Base-by-base conservation (phyloP, 2,888 invertebrate species). In the Drosophila colorata region DNA sequence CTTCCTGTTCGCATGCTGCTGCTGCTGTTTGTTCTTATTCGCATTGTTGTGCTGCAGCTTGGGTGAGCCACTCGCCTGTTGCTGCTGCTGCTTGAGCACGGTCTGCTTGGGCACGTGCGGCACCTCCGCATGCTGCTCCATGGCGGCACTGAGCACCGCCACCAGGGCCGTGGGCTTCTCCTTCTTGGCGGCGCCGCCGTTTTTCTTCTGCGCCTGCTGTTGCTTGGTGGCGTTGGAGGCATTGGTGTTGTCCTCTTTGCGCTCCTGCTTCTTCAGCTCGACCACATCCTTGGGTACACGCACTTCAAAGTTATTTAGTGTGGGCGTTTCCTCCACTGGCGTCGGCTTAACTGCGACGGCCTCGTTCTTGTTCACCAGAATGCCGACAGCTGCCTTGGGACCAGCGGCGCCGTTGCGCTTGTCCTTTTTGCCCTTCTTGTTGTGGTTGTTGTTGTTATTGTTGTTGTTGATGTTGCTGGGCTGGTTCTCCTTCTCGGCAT, bases 281-380 rank as follows among this genome's bases (percentile, higher is more conserved):
- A 92, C 68, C 73, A 96, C 96, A 93, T 97, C 97, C 93, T 97
- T 97, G 53, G 97, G 97, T 80, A 95, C 95, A 91, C 94, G 95
- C 90, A 95, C 93, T 90, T 96, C 96, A 93, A 97, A 96, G 92
- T 95, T 95, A 94, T 97, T 97, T 51, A 93, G 80, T 1, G 69
- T 20, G 0, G 88, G 88, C 2, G 86, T 67, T 65, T 94, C 71
- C 9, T 81, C 87, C 0, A 40, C 31, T 0, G 69, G 69, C 92
- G 73, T 93, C 43, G 25, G 63, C 33, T 89, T 90, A 0, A 90
- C 72, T 18, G 82, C 44, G 40, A 87, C 69, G 0, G 90, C 68
- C 55, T 92, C 92, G 60, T 88, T 88, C 70, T 92, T 92, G 66
- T 92, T 91, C 2, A 90, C 70, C 58, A 92, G 77, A 55, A 92